A percentile compares a stretch with the other conserved stretches of the same genome.
These are phyloP conservation scores for Aphidius gifuensis DNA, from an alignment of 1,140 invertebrate genomes.

Conservation along the genomic window DNA sequence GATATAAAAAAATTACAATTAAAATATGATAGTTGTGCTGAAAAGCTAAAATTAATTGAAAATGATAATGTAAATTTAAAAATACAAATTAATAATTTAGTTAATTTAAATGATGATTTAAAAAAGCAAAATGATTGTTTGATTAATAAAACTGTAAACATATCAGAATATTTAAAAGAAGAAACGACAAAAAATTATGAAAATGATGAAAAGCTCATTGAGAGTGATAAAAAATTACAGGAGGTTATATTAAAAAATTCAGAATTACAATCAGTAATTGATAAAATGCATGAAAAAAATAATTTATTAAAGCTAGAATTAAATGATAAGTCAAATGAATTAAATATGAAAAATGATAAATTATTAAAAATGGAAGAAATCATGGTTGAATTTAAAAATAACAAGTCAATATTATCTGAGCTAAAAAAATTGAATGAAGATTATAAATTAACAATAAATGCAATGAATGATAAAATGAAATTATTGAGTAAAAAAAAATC, in stretches of 20 bases:
- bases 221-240: background rate
- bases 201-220: background rate
- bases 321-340: background rate
- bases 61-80: conserved; percentile 27
- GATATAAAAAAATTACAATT: conserved; percentile 13
- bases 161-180: conserved; percentile 2
- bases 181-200: background rate
- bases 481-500: no score
- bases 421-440: no score
- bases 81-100: conserved; percentile 15
- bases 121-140: conserved; percentile 15
- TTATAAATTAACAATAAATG: no score
- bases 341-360: background rate
- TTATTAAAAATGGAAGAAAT: no score
- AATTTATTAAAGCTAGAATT: background rate
- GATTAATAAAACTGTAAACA: conserved; percentile 22
- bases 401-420: no score
- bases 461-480: no score
- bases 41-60: conserved; percentile 14
- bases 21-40: conserved; percentile 13
- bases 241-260: conserved; percentile 4
- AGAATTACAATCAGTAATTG: conserved; percentile 26
- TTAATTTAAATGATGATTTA: conserved; percentile 11
- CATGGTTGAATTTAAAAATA: no score
- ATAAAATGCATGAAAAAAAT: background rate